phyloP scores from a whole-genome alignment of 1,140 invertebrate species.

The Mycetomoellerius zeteki region DNA sequence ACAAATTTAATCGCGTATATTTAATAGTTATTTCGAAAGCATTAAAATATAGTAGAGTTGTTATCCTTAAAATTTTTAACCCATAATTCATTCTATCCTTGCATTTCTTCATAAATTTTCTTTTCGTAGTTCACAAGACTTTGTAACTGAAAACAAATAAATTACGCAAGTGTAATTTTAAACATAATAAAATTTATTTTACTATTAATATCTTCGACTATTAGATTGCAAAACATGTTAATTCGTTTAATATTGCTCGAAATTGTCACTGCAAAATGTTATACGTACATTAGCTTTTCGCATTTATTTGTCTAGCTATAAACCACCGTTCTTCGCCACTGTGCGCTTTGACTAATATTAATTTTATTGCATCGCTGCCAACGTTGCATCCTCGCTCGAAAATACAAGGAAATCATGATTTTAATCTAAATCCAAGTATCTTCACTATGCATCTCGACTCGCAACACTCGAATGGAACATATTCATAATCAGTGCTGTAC shows the following conservation, averaged over 20 bases:
- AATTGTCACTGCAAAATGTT: background rate
- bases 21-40: background rate
- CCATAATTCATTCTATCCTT: background rate
- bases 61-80: background rate
- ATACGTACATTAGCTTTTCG: background rate
- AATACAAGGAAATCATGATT: background rate
- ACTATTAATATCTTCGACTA: background rate
- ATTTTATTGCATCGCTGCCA: background rate
- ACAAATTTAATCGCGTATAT: conserved; percentile 26
- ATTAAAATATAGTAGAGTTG: background rate
- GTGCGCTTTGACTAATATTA: background rate
- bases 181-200: background rate
- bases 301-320: background rate
- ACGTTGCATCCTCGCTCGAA: background rate
- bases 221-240: background rate
- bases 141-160: background rate
- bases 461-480: background rate
- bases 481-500: conserved; percentile 55
- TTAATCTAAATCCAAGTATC: background rate
- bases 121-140: background rate
- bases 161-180: background rate
- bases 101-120: background rate
- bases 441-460: background rate
- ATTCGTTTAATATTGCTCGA: background rate
- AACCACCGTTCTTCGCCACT: background rate